Conservation (phyloP, 30 jellyfish, hydroid and myxozoan species). For the Haliclystus octoradiatus region DNA sequence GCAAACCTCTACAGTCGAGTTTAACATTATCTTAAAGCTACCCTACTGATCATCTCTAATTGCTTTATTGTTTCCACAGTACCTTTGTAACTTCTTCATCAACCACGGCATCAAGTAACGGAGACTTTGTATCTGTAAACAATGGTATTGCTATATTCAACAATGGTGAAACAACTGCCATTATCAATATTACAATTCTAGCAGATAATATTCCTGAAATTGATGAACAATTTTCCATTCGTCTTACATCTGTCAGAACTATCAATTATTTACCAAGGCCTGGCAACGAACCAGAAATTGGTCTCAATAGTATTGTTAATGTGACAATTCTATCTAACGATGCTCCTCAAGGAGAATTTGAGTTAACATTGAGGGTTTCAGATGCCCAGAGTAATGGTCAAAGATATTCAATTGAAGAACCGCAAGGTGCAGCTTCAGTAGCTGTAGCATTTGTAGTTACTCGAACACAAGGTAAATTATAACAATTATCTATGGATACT, state of each 20-base stretch:
- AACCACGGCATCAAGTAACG: too few species aligned
- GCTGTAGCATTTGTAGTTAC: constrained; percentile 35
- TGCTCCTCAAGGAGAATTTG: constrained; percentile 74
- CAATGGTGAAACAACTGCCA: constrained; percentile 31
- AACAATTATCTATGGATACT: too few species aligned
- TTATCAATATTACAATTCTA: constrained; percentile 24
- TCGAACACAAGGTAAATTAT: constrained; percentile 46
- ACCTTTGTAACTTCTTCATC: too few species aligned
- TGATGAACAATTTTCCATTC: constrained; percentile 52
- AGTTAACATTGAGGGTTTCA: constrained; percentile 14
- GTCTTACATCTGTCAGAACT: constrained; percentile 34
- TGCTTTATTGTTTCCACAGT: too few species aligned
- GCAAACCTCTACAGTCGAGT: too few species aligned
- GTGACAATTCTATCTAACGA: constrained; percentile 72
- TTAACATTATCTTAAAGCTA: too few species aligned
- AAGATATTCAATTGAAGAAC: constrained; percentile 43
- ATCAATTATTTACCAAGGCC: constrained; percentile 22
- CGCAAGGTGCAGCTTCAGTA: constrained; percentile 27
- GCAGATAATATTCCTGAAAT: constrained; percentile 68
- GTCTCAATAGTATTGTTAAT: constrained; percentile 23
- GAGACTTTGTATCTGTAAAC: constrained; percentile 34
- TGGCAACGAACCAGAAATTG: constrained; percentile 21
- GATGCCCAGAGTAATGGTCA: constrained; percentile 31
- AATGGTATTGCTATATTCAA: constrained; percentile 6
- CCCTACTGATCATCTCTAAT: too few species aligned